Base-by-base conservation (phyloP, 1,140 invertebrate genomes). In the Steinernema khuongi region DNA sequence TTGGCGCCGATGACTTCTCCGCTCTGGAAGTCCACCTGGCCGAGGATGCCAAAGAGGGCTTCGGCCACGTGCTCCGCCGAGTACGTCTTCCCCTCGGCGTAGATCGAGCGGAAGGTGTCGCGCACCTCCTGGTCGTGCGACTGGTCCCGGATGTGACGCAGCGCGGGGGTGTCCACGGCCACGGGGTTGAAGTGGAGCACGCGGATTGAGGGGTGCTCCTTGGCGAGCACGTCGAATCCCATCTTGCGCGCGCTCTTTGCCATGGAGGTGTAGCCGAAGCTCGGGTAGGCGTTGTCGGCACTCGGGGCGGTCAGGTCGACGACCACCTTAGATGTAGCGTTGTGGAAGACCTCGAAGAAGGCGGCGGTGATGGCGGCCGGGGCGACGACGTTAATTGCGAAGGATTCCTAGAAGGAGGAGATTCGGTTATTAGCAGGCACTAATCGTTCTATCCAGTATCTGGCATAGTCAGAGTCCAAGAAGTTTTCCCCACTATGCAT, bases 271-370 rank as follows among this genome's bases (percentile, higher is more conserved):
- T 60, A 60, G 19, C 50, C 50, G 50, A 60, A 60, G 22, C 50
- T 60, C 11, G 11, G 11, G 19, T 60, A 60, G 2, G 50, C 11
- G 50, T 60, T 60, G 11, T 60, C 50, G 11, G 50, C 50, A 22
- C 50, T 60, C 11, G 50, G 50, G 22, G 50, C 50, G 50, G 50
- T 60, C 50, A 60, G 14, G 50, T 60, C 26, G 11, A 60, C 50
- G 22, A 60, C 50, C 14, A 60, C 50, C 22, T 60, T 60, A 14
- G 4, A n/a, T 2, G 50, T 60, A 2, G 50, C 11, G 50, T 60
- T 60, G 50, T 60, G 50, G 50, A 60, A 60, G 50, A 60, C 50
- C 11, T 60, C 50, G 50, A 60, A 60, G 50, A 60, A 60, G 11
- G 50, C 50, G 50, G 50, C 7, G 50, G 11, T 60, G 50, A 60